Evolutionary conservation across 2,113 vertebrate species (phyloP), one percentile per base, ranked within the genome.

Genomic region (Centrocercus urophasianus): DNA sequence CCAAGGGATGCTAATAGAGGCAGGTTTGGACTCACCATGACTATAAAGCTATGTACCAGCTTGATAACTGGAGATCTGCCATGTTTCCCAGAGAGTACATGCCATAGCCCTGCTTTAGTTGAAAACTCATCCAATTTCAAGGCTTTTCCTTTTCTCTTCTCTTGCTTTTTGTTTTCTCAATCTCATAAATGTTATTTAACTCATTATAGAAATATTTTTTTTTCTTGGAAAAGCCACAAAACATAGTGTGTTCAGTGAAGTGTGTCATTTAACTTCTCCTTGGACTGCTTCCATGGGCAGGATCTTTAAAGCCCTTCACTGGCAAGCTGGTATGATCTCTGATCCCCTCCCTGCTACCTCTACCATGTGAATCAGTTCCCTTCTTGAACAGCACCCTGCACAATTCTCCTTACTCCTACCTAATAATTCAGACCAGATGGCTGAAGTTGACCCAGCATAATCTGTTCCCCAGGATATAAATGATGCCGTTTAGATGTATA

Each of bases 401-500:
- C 66, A 75, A 82, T 83, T 89, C 38, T 74, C 60, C n/a, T 24
- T 96, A 88, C 77, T 93, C 67, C 84, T 90, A 43, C 56, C 92
- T 96, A 89, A 91, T 96, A 96, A 93, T 92, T 96, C 85, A 97
- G 79, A 83, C 80, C 80, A 95, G 89, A 95, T 96, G 89, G 60
- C 71, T 93, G 64, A 95, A 97, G 93, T 83, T 97, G 91, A 93
- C 94, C 85, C 75, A 91, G 84, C 93, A 94, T 83, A 95, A 89
- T 78, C 72, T 96, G 56, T 96, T 97, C 83, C 93, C 93, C 64
- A 86, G 96, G 86, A 95, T 94, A 89, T 83, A 95, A 95, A 92
- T 40, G 92, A 79, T 90, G 91, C 89, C 92, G 17, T 96, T 97
- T 97, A 97, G 92, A 88, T 3, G 5, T 89, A 94, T 36, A 5